Conservation (phyloP, 2,797 vertebrate species). For the Enteromius mattozi region DNA sequence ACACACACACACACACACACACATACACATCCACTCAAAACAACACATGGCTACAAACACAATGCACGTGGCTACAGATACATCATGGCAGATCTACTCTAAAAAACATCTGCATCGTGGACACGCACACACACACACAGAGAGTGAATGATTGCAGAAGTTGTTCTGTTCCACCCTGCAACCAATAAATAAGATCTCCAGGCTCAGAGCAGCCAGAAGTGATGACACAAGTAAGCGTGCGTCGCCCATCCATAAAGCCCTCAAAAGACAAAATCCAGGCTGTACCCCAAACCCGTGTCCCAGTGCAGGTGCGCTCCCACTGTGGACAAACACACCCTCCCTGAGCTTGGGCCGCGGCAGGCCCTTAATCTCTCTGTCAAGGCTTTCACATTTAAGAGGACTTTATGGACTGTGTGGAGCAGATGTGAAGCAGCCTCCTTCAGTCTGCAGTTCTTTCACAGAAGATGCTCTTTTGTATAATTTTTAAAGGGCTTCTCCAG, state of each 20-base stretch:
- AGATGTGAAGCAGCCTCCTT: slow-evolving; percentile 20
- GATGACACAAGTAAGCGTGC: slow-evolving; percentile 54
- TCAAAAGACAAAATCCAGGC: background rate
- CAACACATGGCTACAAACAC: slow-evolving; percentile 35
- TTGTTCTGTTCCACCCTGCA: slow-evolving; percentile 36
- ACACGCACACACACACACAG: slow-evolving; percentile 33
- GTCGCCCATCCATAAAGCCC: slow-evolving; percentile 24
- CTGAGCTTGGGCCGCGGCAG: slow-evolving; percentile 54
- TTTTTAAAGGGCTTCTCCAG: background rate
- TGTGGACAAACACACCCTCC: slow-evolving; percentile 65
- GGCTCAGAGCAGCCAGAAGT: slow-evolving; percentile 43
- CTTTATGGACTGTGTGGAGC: slow-evolving; percentile 65
- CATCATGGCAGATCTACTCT: slow-evolving; percentile 23
- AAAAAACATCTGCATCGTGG: slow-evolving; percentile 47
- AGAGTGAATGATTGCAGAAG: slow-evolving; percentile 30
- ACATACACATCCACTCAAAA: background rate
- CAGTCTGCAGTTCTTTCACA: slow-evolving; percentile 4
- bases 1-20: slow-evolving; percentile 38
- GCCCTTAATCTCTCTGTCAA: slow-evolving; percentile 55
- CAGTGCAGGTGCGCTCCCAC: slow-evolving; percentile 73
- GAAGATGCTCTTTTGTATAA: background rate
- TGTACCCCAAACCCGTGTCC: slow-evolving; percentile 40
- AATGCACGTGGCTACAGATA: slow-evolving; percentile 31
- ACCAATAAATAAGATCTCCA: slow-evolving; percentile 52
- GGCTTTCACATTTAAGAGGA: slow-evolving; percentile 67